These are phyloP conservation scores for Molanna angustata DNA, from an alignment of 2,888 invertebrate genomes.

Conservation along the genomic window DNA sequence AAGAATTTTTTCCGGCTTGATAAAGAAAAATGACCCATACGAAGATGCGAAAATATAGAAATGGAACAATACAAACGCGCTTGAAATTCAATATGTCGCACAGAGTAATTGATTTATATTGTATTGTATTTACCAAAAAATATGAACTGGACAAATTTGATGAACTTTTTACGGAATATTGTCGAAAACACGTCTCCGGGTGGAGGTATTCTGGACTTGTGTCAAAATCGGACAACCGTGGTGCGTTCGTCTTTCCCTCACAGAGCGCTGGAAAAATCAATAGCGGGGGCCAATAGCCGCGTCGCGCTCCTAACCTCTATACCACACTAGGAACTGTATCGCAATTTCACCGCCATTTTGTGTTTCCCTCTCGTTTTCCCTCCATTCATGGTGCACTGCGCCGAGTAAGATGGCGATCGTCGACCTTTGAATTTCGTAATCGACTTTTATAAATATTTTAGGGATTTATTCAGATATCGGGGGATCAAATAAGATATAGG, in stretches of 20 bases:
- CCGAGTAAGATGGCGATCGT: constrained; percentile 13
- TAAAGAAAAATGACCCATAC: no score
- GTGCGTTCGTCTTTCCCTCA: constrained; percentile 6
- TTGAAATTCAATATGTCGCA: no score
- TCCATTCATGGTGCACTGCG: not conserved
- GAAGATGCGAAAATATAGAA: no score
- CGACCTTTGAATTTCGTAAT: constrained; percentile 15
- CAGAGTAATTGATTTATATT: no score
- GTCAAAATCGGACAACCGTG: constrained; percentile 12
- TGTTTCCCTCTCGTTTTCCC: constrained; percentile 14
- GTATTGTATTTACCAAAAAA: no score
- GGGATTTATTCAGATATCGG: not conserved
- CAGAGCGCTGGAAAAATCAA: constrained; percentile 26
- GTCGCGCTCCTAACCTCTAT: constrained; percentile 30
- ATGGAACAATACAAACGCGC: no score
- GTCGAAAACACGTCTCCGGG: constrained; percentile 21
- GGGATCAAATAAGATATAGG: not conserved
- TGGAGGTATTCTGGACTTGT: constrained; percentile 24
- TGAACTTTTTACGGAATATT: no score
- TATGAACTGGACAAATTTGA: no score
- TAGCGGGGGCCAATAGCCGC: constrained; percentile 31
- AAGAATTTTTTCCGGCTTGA: no score
- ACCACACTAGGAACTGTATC: constrained; percentile 24
- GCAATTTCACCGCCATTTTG: constrained; percentile 13
- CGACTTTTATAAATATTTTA: constrained; percentile 14